Evolutionary conservation across 2,888 invertebrate genomes (phyloP).

Genomic region (Portevinia maculata): DNA sequence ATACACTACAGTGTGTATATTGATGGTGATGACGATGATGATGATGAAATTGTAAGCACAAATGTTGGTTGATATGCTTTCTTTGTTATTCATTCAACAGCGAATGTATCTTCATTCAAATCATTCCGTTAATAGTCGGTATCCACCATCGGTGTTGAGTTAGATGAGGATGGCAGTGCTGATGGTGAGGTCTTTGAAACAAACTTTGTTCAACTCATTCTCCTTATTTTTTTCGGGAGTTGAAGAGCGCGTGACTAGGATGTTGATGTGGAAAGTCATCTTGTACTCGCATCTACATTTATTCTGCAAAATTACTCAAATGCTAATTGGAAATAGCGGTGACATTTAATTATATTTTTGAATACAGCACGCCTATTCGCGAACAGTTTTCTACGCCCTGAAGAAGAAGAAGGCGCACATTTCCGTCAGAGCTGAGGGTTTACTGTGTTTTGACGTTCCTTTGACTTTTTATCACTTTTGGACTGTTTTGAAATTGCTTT

Average conservation of each 20-base stretch:
- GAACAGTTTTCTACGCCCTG: too few relatives aligned
- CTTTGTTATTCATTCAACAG: slow-evolving; percentile 55
- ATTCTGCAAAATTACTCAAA: slow-evolving; percentile 38
- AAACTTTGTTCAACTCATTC: slow-evolving; percentile 17
- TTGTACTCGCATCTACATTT: slow-evolving; percentile 21
- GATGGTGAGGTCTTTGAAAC: slow-evolving; percentile 42
- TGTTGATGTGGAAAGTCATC: slow-evolving; percentile 53
- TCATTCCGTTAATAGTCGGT: slow-evolving; percentile 43
- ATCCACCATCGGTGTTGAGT: slow-evolving; percentile 13
- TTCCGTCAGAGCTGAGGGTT: too few relatives aligned
- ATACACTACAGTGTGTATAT: slow-evolving; percentile 36
- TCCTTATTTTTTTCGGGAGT: slow-evolving; percentile 23
- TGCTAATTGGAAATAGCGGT: slow-evolving; percentile 61
- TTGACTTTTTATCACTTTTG: too few relatives aligned
- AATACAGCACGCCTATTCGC: slow-evolving; percentile 20
- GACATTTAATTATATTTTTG: slow-evolving; percentile 59
- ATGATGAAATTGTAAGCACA: slow-evolving; percentile 71
- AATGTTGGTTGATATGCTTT: slow-evolving; percentile 70
- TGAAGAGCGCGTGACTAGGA: slow-evolving; percentile 53
- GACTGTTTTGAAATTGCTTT: too few relatives aligned
- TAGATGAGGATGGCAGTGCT: slow-evolving; percentile 3
- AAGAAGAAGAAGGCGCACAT: too few relatives aligned
- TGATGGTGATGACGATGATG: slow-evolving; percentile 54
- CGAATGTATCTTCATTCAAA: slow-evolving; percentile 63
- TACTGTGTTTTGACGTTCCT: too few relatives aligned